Evolutionary conservation across 2,113 vertebrate species (phyloP).

Genomic region (Camelus bactrianus): DNA sequence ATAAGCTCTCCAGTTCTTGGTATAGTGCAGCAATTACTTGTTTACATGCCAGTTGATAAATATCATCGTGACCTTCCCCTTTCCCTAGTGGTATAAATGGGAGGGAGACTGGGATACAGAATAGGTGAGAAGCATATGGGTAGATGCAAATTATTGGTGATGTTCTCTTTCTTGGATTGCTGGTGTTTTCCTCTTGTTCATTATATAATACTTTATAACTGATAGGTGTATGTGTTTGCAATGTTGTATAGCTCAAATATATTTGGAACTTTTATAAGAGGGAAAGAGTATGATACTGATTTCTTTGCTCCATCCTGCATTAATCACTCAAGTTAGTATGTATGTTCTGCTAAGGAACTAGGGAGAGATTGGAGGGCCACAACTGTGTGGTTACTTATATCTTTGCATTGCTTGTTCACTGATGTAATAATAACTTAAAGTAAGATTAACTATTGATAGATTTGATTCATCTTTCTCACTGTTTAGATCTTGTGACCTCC

Average conservation of each 20-base stretch:
- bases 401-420: background rate
- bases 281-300: background rate
- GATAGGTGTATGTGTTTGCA: background rate
- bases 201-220: background rate
- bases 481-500: background rate
- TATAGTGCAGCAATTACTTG: background rate
- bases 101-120: background rate
- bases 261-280: background rate
- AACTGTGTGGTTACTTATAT: background rate
- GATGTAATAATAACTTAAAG: background rate
- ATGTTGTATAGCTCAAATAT: background rate
- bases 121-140: background rate
- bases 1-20: background rate
- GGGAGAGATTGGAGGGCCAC: accelerated
- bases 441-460: background rate
- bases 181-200: background rate
- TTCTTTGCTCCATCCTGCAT: background rate
- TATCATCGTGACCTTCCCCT: background rate
- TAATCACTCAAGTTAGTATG: background rate
- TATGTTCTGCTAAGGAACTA: background rate
- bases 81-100: background rate
- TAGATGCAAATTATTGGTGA: background rate
- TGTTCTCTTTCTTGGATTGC: background rate
- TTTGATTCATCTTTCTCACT: background rate
- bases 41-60: background rate